Conservation (phyloP, 2,113 vertebrate species). For the Psilopsiagon aurifrons region DNA sequence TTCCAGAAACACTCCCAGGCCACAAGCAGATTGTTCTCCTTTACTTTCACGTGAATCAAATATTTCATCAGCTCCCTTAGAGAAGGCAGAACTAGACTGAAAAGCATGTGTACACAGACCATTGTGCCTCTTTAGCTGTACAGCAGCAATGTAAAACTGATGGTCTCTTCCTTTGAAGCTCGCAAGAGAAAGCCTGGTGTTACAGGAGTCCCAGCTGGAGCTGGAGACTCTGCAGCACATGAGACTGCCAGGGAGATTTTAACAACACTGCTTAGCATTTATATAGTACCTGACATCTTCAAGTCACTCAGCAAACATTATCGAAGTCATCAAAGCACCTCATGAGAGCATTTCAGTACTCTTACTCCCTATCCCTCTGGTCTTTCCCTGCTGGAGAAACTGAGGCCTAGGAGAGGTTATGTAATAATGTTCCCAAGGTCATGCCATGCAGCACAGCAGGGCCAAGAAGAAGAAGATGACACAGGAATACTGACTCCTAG, state of each 20-base stretch:
- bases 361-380: background rate
- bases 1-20: background rate
- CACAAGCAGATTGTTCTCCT: background rate
- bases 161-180: background rate
- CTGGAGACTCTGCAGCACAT: background rate
- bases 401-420: constrained; percentile 11
- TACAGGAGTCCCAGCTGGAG: background rate
- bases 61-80: background rate
- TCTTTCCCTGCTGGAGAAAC: constrained; percentile 3
- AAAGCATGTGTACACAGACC: rapidly evolving
- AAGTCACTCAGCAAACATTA: background rate
- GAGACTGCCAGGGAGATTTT: background rate
- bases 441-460: background rate
- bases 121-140: background rate
- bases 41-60: background rate
- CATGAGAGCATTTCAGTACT: background rate
- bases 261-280: background rate
- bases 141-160: background rate
- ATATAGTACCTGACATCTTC: background rate
- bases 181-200: background rate
- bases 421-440: constrained; percentile 39
- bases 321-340: background rate
- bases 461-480: background rate
- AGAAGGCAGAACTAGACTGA: background rate
- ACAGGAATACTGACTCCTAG: background rate